These are phyloP conservation scores for Oreocharis arfaki DNA, from an alignment of 2,113 vertebrate species.

Conservation along the genomic window DNA sequence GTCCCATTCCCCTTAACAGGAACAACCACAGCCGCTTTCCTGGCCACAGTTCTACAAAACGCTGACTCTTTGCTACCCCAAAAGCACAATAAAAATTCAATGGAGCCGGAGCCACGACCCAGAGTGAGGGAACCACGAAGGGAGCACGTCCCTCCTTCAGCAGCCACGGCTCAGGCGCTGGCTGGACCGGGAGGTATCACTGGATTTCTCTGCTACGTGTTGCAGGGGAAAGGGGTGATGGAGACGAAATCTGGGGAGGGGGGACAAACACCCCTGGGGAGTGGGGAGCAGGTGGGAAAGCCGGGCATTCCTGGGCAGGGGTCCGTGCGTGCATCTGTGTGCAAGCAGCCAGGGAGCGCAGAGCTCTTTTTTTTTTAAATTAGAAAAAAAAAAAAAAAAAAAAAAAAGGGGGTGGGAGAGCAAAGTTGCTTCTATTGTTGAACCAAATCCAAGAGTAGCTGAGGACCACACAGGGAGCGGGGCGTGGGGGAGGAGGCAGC, in stretches of 20 bases:
- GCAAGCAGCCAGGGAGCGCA: background rate
- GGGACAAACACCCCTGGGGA: constrained; percentile 12
- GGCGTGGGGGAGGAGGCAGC: constrained; percentile 66
- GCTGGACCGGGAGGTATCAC: background rate
- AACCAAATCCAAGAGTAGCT: constrained; percentile 95
- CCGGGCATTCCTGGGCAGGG: constrained; percentile 72
- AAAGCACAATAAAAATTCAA: constrained; percentile 1
- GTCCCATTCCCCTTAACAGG: background rate
- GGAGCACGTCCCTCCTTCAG: background rate
- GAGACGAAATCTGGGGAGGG: background rate
- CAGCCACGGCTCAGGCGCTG: background rate
- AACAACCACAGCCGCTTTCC: background rate
- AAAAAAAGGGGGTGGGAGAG: constrained; percentile 60
- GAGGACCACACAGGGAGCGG: constrained; percentile 93
- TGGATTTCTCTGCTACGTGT: constrained; percentile 30
- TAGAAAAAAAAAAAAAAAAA: background rate
- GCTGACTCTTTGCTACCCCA: background rate
- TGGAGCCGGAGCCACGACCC: background rate
- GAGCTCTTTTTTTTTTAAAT: constrained; percentile 54
- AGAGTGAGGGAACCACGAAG: background rate
- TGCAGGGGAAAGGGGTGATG: background rate
- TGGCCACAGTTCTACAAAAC: background rate
- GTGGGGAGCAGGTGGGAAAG: constrained; percentile 84
- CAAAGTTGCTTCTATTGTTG: constrained; percentile 83
- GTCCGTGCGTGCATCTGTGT: constrained; percentile 21